These are phyloP conservation scores for Callithrix jacchus DNA, from an alignment of 2,113 vertebrate species.

Conservation along the genomic window DNA sequence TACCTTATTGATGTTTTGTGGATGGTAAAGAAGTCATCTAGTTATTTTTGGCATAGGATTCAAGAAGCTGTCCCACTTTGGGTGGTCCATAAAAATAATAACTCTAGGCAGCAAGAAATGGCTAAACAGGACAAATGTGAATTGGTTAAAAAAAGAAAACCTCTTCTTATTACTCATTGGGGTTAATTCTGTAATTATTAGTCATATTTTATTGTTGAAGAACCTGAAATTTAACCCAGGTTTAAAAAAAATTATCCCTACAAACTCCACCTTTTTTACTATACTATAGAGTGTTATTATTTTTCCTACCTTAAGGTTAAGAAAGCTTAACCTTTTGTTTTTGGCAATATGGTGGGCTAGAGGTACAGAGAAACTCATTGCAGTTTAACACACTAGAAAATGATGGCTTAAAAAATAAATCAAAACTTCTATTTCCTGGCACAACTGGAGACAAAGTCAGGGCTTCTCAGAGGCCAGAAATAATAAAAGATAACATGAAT, in stretches of 20 bases:
- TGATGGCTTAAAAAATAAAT: conserved; percentile 11
- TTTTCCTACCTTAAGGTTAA: background rate
- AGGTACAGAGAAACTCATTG: background rate
- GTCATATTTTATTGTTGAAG: background rate
- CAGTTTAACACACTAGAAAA: background rate
- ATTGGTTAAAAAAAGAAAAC: conserved; percentile 13
- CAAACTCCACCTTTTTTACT: background rate
- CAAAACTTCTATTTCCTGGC: background rate
- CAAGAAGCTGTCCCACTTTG: background rate
- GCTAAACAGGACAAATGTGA: background rate
- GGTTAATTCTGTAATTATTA: background rate
- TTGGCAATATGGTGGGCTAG: background rate
- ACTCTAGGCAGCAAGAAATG: background rate
- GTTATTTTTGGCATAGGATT: conserved; percentile 28
- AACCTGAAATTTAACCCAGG: background rate
- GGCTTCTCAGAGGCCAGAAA: background rate
- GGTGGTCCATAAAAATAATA: conserved; percentile 30
- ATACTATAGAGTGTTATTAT: background rate
- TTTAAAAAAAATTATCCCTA: background rate
- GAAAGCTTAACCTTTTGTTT: background rate
- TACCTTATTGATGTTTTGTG: background rate
- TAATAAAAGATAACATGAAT: background rate
- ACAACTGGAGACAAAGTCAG: background rate
- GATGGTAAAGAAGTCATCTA: background rate
- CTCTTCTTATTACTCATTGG: background rate